These are phyloP conservation scores for Bombus sibiricus DNA, from an alignment of 1,140 invertebrate species.

Conservation along the genomic window DNA sequence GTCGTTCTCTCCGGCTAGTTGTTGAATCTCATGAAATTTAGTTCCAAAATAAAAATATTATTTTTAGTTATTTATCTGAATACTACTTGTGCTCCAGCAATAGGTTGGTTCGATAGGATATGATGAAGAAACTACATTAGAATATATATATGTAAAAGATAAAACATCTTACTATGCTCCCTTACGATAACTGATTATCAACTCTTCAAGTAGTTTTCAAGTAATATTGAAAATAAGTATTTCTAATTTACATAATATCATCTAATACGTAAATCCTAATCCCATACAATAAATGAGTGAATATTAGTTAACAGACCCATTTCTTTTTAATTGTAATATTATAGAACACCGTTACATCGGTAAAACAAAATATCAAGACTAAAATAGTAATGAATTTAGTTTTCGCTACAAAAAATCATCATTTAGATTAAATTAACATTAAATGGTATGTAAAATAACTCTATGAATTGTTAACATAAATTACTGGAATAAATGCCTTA, in stretches of 20 bases:
- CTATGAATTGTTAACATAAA: background rate
- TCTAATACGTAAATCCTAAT: background rate
- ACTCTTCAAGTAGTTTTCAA: too few species aligned
- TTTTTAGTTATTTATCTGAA: conserved; percentile 55
- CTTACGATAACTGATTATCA: conserved; percentile 7
- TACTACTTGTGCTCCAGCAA: background rate
- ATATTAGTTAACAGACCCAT: background rate
- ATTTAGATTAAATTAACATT: background rate
- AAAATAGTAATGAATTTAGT: background rate
- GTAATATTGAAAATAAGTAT: background rate
- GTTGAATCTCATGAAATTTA: conserved; percentile 33
- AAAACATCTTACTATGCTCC: background rate
- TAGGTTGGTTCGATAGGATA: background rate
- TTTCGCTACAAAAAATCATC: background rate
- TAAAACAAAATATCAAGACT: background rate
- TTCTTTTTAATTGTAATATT: background rate
- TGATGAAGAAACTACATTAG: background rate
- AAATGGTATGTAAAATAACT: background rate
- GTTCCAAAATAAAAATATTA: conserved; percentile 60
- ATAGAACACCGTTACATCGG: background rate
- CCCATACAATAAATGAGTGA: background rate
- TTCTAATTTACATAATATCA: background rate
- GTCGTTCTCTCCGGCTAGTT: background rate
- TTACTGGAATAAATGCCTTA: background rate
- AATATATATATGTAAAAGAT: background rate